phyloP scores from a whole-genome alignment of 2,888 invertebrate genomes.

The Odontomyia ornata region DNA sequence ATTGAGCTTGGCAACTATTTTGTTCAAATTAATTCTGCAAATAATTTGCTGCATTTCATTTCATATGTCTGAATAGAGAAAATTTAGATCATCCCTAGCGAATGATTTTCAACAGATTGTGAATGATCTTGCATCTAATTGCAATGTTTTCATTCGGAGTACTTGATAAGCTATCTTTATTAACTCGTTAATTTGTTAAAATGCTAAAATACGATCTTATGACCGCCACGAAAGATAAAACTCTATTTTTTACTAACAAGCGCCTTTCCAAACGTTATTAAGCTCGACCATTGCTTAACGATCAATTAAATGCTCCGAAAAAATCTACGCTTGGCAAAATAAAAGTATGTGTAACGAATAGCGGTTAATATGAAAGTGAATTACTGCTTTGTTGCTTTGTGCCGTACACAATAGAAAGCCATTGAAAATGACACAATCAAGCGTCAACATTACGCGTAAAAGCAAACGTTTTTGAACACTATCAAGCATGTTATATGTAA shows the following conservation, averaged over 20 bases:
- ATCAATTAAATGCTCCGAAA: slow-evolving; percentile 4
- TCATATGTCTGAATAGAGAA: too few relatives aligned
- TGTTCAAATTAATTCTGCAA: too few relatives aligned
- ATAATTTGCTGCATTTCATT: too few relatives aligned
- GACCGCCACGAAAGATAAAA: too few relatives aligned
- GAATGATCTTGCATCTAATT: too few relatives aligned
- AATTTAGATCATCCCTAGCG: too few relatives aligned
- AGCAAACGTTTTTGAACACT: slow-evolving; percentile 8
- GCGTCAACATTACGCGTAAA: slow-evolving; percentile 21
- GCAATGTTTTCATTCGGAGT: too few relatives aligned
- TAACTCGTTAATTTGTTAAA: too few relatives aligned
- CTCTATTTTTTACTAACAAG: neutral
- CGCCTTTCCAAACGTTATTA: neutral
- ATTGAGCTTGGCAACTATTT: too few relatives aligned
- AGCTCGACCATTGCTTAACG: neutral
- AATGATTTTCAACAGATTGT: too few relatives aligned
- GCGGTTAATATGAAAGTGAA: slow-evolving; percentile 29
- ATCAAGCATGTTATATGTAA: neutral
- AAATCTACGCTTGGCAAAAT: slow-evolving; percentile 2
- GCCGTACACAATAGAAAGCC: slow-evolving; percentile 3
- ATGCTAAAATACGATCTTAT: too few relatives aligned
- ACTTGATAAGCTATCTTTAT: too few relatives aligned
- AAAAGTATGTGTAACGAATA: neutral
- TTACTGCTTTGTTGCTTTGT: slow-evolving; percentile 27
- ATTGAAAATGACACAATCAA: slow-evolving; percentile 12